Percentiles rank a stretch among this genome's conserved stretches.
These are phyloP conservation scores for Crenuchus spilurus DNA, from an alignment of 2,797 vertebrate genomes.

Conservation along the genomic window DNA sequence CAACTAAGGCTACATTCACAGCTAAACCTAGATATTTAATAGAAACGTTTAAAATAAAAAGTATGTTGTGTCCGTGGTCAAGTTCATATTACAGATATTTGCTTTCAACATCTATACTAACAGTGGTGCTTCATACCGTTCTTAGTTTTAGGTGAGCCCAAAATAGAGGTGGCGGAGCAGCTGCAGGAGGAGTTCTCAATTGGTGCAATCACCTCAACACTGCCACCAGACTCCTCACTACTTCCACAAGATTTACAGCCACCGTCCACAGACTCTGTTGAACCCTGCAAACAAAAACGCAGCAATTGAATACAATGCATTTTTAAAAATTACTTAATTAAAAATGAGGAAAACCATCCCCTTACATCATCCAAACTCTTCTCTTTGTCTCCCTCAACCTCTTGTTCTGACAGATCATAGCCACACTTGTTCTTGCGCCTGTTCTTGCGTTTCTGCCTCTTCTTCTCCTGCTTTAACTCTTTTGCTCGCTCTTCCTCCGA, in stretches of 20 bases:
- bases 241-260: conserved; percentile 87
- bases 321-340: too few species aligned
- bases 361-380: conserved; percentile 85
- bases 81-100: too few species aligned
- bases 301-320: too few species aligned
- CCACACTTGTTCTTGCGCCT: conserved; percentile 95
- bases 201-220: conserved; percentile 81
- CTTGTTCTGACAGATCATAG: conserved; percentile 80
- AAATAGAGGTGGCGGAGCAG: conserved; percentile 82
- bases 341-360: background rate
- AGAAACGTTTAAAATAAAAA: too few species aligned
- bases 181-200: conserved; percentile 83
- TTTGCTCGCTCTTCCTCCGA: conserved; percentile 94
- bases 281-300: conserved; percentile 74
- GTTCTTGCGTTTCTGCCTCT: conserved; percentile 95
- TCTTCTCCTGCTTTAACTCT: conserved; percentile 97
- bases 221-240: conserved; percentile 71
- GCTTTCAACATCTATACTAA: too few species aligned
- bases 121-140: conserved; percentile 79
- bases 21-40: too few species aligned
- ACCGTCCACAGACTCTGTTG: conserved; percentile 78
- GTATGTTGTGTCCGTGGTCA: too few species aligned
- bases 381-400: conserved; percentile 82
- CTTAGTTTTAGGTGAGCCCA: conserved; percentile 86
- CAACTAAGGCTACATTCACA: too few species aligned